These are phyloP conservation scores for Lophotis ruficrista DNA, from an alignment of 2,113 vertebrate species.

Conservation along the genomic window DNA sequence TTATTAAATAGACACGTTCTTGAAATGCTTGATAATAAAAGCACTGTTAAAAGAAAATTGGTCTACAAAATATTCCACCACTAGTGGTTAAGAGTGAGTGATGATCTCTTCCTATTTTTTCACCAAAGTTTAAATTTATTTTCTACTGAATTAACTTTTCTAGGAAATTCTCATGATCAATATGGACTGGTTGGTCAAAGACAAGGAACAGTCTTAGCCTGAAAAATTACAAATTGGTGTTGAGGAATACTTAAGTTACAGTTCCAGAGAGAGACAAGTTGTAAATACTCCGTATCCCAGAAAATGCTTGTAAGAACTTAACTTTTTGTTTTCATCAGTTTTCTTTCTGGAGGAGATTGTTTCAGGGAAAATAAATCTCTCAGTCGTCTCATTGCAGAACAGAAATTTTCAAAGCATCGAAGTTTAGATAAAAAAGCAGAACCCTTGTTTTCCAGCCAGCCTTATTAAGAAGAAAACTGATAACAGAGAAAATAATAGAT, in stretches of 20 bases:
- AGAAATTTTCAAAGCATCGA: not conserved
- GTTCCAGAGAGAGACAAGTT: not conserved
- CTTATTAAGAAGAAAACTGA: not conserved
- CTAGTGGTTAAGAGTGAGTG: rapidly evolving
- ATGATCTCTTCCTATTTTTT: not conserved
- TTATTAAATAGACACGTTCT: not conserved
- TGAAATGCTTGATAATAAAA: not conserved
- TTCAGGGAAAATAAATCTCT: not conserved
- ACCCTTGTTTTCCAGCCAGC: not conserved
- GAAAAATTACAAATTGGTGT: not conserved
- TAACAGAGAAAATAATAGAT: not conserved
- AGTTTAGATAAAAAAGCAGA: not conserved
- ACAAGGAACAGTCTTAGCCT: not conserved
- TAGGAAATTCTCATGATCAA: not conserved
- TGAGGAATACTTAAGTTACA: not conserved
- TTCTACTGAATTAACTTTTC: not conserved
- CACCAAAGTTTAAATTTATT: not conserved
- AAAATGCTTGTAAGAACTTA: not conserved
- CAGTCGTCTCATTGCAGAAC: not conserved
- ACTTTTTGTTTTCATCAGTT: not conserved
- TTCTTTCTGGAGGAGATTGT: not conserved
- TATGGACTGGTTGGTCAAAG: not conserved
- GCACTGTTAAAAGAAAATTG: rapidly evolving
- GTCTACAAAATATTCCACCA: not conserved
- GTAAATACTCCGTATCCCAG: not conserved